Evolutionary conservation across 2,888 invertebrate species (phyloP), one percentile per base, ranked within the genome.

Genomic region (Lissocephala sabroskyi): DNA sequence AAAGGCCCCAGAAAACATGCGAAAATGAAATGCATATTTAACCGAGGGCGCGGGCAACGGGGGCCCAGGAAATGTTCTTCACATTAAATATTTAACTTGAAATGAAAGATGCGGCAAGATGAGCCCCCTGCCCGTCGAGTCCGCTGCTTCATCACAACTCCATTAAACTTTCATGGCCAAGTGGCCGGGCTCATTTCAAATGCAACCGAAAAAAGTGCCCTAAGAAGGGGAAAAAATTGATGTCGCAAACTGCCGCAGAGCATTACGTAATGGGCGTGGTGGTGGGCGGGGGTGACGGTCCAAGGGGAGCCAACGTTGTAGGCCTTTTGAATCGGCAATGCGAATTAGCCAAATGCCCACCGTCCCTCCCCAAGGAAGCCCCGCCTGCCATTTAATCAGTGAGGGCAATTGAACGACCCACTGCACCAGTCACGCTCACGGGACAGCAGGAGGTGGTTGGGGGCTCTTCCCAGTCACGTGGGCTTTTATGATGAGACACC

Each of bases 61-160:
- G 23, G 10, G 19, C 28, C 2, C 3, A 28, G 28, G 17, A 13
- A 3, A 1, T 17, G 14, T 13, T 16, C 56, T 49, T 42, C 35
- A 37, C 64, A 71, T 68, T 56, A 64, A 68, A 66, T 75, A 70
- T 73, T 23, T 67, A 42, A 70, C 56, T 45, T 49, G 52, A 59
- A 53, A 57, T 55, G 47, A 49, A 45, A 59, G 46, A 59, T 52
- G 46, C 19, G 17, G 53, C 47, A 39, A 30, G 39, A 32, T 29
- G 41, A 26, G 33, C 44, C n/a, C n/a, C n/a, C n/a, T n/a, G n/a
- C n/a, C n/a, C n/a, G n/a, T n/a, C n/a, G n/a, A n/a, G n/a, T n/a
- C n/a, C n/a, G n/a, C n/a, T n/a, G n/a, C n/a, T n/a, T n/a, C n/a
- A n/a, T 48, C 29, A 30, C 56, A 52, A 51, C 17, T 39, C 30